Percentiles rank a stretch among this genome's conserved stretches.
Evolutionary conservation across 2,797 vertebrate genomes (phyloP).

Genomic region (Pangasius larnaudii): DNA sequence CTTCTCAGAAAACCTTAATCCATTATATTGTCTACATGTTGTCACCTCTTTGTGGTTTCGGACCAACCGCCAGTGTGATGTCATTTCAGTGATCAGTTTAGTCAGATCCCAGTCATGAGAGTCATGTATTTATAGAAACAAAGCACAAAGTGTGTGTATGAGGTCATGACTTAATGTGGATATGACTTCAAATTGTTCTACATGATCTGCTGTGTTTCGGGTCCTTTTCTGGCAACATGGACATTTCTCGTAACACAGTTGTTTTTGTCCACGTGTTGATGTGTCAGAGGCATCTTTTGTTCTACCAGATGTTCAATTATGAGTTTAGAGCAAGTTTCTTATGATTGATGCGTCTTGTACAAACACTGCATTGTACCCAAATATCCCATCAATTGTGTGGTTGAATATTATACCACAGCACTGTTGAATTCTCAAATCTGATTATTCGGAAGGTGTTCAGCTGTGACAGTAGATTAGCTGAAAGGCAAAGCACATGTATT

Average conservation of each 20-base stretch:
- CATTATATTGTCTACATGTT: constrained; percentile 32
- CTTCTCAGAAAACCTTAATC: constrained; percentile 32
- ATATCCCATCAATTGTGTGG: too few species aligned
- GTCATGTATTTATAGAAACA: constrained; percentile 15
- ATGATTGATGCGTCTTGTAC: background rate
- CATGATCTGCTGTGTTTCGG: background rate
- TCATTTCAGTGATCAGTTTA: constrained; percentile 32
- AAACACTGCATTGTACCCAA: background rate
- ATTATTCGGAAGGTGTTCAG: background rate
- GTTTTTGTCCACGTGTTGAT: constrained; percentile 22
- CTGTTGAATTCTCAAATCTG: background rate
- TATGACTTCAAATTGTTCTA: background rate
- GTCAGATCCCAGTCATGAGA: constrained; percentile 38
- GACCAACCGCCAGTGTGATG: constrained; percentile 36
- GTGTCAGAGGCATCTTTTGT: background rate
- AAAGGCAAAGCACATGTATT: background rate
- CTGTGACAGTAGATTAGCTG: too few species aligned
- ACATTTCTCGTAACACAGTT: background rate
- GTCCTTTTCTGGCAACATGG: background rate
- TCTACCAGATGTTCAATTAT: background rate
- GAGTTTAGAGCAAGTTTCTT: background rate
- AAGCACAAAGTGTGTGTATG: constrained; percentile 7
- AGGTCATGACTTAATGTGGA: constrained; percentile 22
- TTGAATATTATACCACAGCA: background rate
- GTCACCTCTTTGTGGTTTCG: constrained; percentile 40